phyloP scores from a whole-genome alignment of 1,140 invertebrate genomes.

The Orchesella cincta region DNA sequence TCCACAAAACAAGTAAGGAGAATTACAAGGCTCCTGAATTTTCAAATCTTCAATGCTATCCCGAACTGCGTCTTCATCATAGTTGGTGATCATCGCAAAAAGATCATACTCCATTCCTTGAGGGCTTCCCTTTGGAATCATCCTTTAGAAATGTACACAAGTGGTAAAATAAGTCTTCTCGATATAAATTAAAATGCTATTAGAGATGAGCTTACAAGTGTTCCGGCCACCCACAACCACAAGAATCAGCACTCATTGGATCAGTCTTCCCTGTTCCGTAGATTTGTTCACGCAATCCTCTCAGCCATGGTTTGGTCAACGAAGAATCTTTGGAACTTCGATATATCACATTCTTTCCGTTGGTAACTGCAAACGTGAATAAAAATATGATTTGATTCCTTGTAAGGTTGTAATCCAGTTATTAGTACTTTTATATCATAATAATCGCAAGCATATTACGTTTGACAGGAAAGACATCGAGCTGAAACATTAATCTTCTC shows the following conservation, averaged over 20 bases:
- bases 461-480: conserved; percentile 71
- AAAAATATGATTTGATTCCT: too few relatives aligned
- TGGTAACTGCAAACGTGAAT: too few relatives aligned
- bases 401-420: too few relatives aligned
- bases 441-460: conserved; percentile 62
- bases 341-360: background rate
- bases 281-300: background rate
- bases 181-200: too few relatives aligned
- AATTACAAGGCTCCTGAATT: conserved; percentile 19
- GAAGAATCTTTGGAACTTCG: conserved; percentile 14
- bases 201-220: too few relatives aligned
- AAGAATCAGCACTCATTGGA: conserved; percentile 10
- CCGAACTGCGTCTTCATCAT: conserved; percentile 31
- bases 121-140: conserved; percentile 51
- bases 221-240: too few relatives aligned
- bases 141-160: conserved; percentile 31
- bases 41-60: conserved; percentile 6
- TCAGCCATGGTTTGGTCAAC: conserved; percentile 1
- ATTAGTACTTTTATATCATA: background rate
- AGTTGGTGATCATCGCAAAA: conserved; percentile 51
- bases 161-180: too few relatives aligned
- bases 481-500: conserved; percentile 70
- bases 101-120: conserved; percentile 51
- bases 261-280: background rate
- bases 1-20: conserved; percentile 36